phyloP scores from a whole-genome alignment of 92 coral and sea anemone genomes.

The Palythoa heliodiscus region DNA sequence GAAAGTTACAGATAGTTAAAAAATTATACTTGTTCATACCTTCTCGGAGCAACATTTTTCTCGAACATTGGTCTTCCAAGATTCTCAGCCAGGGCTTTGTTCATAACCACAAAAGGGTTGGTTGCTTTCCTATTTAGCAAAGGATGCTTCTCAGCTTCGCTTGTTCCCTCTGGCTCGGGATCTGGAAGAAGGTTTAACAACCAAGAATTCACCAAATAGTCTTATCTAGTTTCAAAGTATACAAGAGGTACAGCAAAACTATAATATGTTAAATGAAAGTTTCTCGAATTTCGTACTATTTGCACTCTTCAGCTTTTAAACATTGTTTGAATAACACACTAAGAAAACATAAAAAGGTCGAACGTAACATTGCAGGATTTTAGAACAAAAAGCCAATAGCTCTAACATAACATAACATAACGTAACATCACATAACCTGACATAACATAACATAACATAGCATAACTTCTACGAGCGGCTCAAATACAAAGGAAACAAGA shows the following conservation, averaged over 20 bases:
- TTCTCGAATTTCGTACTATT: not conserved
- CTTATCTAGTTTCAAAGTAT: no score
- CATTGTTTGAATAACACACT: not conserved
- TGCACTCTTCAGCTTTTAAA: not conserved
- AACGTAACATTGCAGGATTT: not conserved
- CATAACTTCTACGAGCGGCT: no score
- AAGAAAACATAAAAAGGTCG: not conserved
- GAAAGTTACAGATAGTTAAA: not conserved
- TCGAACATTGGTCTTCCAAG: slow-evolving; percentile 96
- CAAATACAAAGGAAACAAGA: no score
- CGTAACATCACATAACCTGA: no score
- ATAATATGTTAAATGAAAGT: no score
- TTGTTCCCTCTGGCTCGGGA: slow-evolving; percentile 21
- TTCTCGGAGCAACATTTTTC: slow-evolving; percentile 83
- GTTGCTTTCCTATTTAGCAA: slow-evolving; percentile 52
- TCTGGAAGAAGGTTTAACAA: not conserved
- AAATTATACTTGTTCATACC: slow-evolving; percentile 52
- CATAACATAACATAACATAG: no score
- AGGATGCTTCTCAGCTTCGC: slow-evolving; percentile 28
- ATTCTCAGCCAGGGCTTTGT: slow-evolving; percentile 86
- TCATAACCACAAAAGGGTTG: slow-evolving; percentile 92
- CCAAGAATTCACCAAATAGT: not conserved
- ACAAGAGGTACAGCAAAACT: no score
- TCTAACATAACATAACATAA: no score
- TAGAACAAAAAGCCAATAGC: no score